Evolutionary conservation across 2,113 vertebrate species (phyloP).

Genomic region (Oenanthe melanoleuca): DNA sequence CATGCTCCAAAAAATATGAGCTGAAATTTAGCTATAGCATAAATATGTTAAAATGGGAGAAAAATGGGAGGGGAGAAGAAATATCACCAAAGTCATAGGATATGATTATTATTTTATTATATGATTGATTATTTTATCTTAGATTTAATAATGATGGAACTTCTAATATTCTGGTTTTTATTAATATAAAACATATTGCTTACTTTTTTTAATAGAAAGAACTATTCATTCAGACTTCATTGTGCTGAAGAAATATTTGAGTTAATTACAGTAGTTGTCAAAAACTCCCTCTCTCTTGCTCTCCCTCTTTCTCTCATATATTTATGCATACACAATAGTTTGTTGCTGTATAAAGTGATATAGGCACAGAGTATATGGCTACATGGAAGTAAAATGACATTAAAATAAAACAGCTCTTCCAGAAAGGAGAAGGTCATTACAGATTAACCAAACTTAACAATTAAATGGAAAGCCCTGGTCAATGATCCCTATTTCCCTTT

Average conservation of each 20-base stretch:
- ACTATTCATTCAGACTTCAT: neutral
- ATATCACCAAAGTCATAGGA: neutral
- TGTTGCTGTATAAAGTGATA: neutral
- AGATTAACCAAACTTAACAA: neutral
- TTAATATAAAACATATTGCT: accelerated
- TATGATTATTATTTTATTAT: too few relatives aligned
- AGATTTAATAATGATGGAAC: neutral
- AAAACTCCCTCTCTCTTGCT: neutral
- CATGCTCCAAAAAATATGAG: neutral
- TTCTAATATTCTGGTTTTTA: neutral
- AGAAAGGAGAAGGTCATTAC: neutral
- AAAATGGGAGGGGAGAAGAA: neutral
- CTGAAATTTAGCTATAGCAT: neutral
- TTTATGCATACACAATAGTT: neutral
- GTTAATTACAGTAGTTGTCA: neutral
- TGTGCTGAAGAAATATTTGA: neutral
- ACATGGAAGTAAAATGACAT: neutral
- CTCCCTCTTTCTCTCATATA: too few relatives aligned
- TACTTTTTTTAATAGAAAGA: neutral
- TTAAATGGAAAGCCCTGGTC: neutral
- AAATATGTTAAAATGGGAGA: neutral
- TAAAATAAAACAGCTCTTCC: neutral
- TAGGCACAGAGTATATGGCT: neutral
- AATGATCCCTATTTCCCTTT: neutral
- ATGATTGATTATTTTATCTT: neutral